These are phyloP conservation scores for Drosophila equinoxialis DNA, from an alignment of 1,140 invertebrate genomes.

Conservation along the genomic window DNA sequence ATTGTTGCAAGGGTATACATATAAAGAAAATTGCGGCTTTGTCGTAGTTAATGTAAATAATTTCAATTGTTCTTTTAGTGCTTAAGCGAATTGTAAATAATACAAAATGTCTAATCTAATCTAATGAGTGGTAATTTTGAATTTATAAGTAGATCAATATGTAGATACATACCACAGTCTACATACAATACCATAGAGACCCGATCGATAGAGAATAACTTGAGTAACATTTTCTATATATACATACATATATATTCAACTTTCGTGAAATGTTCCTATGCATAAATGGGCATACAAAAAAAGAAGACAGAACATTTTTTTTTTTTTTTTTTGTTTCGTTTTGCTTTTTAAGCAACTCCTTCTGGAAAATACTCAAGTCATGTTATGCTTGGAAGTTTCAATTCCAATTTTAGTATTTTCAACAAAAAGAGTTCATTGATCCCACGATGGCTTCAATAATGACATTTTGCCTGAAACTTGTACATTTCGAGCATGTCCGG, in stretches of 20 bases:
- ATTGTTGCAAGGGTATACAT: neutral
- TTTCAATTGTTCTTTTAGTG: neutral
- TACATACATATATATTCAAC: neutral
- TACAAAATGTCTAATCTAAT: constrained; percentile 2
- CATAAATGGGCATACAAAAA: neutral
- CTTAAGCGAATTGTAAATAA: constrained; percentile 2
- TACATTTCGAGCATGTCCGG: constrained; percentile 62
- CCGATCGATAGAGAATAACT: neutral
- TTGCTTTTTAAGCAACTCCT: neutral
- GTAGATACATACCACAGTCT: neutral
- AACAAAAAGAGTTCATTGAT: constrained; percentile 56
- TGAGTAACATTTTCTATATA: neutral
- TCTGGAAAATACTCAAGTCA: constrained; percentile 24
- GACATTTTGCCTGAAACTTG: constrained; percentile 15
- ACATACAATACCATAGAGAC: neutral
- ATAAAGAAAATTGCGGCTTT: neutral
- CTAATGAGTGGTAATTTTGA: neutral
- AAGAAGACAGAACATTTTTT: neutral
- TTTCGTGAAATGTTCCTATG: constrained; percentile 8
- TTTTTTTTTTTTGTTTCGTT: neutral
- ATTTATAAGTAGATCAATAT: constrained; percentile 11
- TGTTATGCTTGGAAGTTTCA: constrained; percentile 25
- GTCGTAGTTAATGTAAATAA: constrained; percentile 9
- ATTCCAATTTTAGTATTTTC: constrained; percentile 26
- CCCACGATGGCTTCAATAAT: constrained; percentile 3